Base-by-base conservation (phyloP, 2,888 invertebrate genomes). In the Aquatica leii region DNA sequence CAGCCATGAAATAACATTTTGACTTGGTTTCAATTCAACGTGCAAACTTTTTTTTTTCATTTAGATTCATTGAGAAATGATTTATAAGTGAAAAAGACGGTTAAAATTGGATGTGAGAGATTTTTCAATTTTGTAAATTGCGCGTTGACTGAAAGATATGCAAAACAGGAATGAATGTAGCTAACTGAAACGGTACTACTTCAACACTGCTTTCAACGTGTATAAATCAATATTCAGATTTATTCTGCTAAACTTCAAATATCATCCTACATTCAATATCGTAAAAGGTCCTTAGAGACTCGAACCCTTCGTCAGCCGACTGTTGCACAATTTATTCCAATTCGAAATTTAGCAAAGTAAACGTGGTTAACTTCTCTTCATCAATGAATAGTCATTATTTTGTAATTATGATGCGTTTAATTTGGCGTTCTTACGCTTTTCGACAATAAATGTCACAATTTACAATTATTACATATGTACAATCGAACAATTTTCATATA, bases 1-100 rank as follows among this genome's bases (percentile, higher is more conserved):
- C 69, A 69, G 70, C 71, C 73, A 69, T 73, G 72, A 74, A 73
- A 74, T 73, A 69, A 73, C 69, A 68, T 69, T 67, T 68, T 69
- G 60, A 41, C 49, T 59, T 51, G 51, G 56, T 59, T 62, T 59
- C 59, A 37, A 56, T 55, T 53, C 48, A 50, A 15, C 50, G 35
- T 41, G 51, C 52, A 59, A 43, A 24, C 24, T 2, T 6, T 2
- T 46, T 55, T 64, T 64, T 63, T 56, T 59, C 60, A 60, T 60
- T 52, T 63, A 53, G 59, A 55, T 54, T 59, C 50, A 64, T 61
- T 60, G 52, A 52, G 50, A 53, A 58, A 60, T 61, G 60, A 59
- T 59, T 64, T 64, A 56, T 60, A 56, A 64, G 64, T 64, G 59
- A 56, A 59, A 55, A 55, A 51, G 50, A 55, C 59, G 50, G 59